Evolutionary conservation across 2,888 invertebrate genomes (phyloP), one percentile per base, ranked within the genome.

Genomic region (Listrodromus nycthemerus): DNA sequence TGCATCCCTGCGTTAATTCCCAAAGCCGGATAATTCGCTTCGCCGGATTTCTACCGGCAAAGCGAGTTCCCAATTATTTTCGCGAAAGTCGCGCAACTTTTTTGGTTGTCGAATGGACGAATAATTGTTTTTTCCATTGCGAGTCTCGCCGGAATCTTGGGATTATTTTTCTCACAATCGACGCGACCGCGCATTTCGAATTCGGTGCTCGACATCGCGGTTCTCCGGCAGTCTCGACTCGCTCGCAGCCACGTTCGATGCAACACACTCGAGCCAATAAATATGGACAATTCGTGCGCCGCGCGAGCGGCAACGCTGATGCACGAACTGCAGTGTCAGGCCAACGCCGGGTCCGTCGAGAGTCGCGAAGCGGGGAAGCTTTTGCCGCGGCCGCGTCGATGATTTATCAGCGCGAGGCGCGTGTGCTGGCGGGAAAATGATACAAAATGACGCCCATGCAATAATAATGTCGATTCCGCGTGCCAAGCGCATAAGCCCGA

Each of bases 371-470:
- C 50, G 83, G 58, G 65, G 69, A 55, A 61, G 81, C 76, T 76
- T 83, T 83, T 80, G 83, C 83, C 80, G 75, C 84, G 85, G 80
- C 85, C 80, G 87, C 87, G 89, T 85, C 89, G 89, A 90, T 92
- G 91, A 92, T 92, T 92, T 92, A 92, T 92, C 91, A 89, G 86
- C 84, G 87, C 81, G 88, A 73, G 82, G 87, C 89, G 89, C 90
- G 91, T 88, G 92, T 89, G 70, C 82, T 84, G 90, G 87, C 91
- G 89, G 89, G 90, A 90, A 91, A 92, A 92, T 91, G 91, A 91
- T 92, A 92, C 90, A 90, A 92, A 92, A 92, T 92, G 89, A 90
- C 86, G 87, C 86, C 84, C 61, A 74, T 58, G 76, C 82, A 87
- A 86, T 88, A 88, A 86, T 81, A 81, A 84, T 81, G 81, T 84